Base-by-base conservation (phyloP, 2,888 invertebrate species). In the Cactoblastis cactorum region DNA sequence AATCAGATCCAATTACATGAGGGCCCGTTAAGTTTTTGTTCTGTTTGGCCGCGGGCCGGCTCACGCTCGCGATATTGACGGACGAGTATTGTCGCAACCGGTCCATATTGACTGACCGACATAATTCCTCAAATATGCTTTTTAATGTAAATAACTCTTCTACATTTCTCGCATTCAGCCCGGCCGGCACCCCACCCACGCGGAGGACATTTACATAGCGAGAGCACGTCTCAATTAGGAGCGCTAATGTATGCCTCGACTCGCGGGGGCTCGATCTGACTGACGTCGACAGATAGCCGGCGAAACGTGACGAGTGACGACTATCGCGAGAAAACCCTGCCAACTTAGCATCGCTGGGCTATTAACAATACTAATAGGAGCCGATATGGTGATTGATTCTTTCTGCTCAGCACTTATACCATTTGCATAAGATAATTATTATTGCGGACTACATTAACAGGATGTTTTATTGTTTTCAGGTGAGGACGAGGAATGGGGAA, bases 401-500 rank as follows among this genome's bases (percentile, higher is more conserved):
- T 77, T 80, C 75, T 69, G 59, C 65, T 51, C 18, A 54, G 60
- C 58, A 58, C 64, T 70, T 61, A 65, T 53, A 37, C 61, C 67
- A 72, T 69, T 72, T 67, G 60, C 61, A 50, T 49, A 55, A 58
- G 53, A 52, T 56, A 56, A 37, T 58, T 24, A 52, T 56, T 57
- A 37, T 58, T 24, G 52, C 52, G 48, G 41, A 37, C 49, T 52
- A 47, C 50, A 56, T 57, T 62, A 52, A 59, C 39, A 51, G 49
- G 33, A 43, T 37, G 33, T 55, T 57, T 71, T 71, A 68, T 69
- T 71, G 61, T 67, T 91, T 91, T 53, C 91, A 92, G 92, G 92
- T 83, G 92, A 92, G 82, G 92, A 91, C 85, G 92, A 92, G 90
- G 92, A 92, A 90, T 92, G 92, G 92, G 90, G 90, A 86, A 85